Evolutionary conservation across 1,140 invertebrate species (phyloP), one percentile per base, ranked within the genome.

Genomic region (Eupristina koningsbergeri): DNA sequence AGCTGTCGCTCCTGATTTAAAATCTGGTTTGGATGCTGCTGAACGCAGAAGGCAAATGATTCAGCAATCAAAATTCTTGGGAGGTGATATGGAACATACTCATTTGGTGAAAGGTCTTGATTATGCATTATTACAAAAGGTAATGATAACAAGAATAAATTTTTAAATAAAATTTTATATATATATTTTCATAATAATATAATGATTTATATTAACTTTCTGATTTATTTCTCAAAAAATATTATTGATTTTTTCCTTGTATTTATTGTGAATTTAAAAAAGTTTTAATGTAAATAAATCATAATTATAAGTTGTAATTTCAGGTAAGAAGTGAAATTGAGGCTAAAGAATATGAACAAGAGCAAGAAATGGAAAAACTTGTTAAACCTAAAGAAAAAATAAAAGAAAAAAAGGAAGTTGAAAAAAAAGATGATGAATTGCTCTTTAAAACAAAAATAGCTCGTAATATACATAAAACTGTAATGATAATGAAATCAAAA

Each of bases 61-160:
- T 90, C 98, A 99, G 92, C 98, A 99, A 92, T 99, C 99, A 0
- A 99, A 99, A 93, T 99, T 98, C 93, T 97, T 99, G 93, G 99
- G 99, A 90, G 99, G 99, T 95, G 99, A 99, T 92, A 99, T 99
- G 96, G 98, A 99, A 87, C 99, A 99, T 89, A 99, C 99, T 92
- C 99, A 99, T 93, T 98, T 99, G 94, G 99, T 99, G 78, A 99
- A 99, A 93, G 99, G 99, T 92, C 94, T 99, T 17, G 99, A 99
- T 95, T 99, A 99, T 93, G 99, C 99, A 13, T 92, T 99, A n/a
- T 92, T 99, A 73, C 98, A 99, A 91, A 99, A 99, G 93, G 97
- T 98, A 88, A 0, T 47, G 3, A 50, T 45, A 45, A 45, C 19
- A 17, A 92, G 26, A 76, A 15, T 36, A 67, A 1, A 58, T 50